Percentiles rank a stretch among this genome's conserved stretches.
phyloP scores from a whole-genome alignment of 2,113 vertebrate genomes.

The Talpa occidentalis region DNA sequence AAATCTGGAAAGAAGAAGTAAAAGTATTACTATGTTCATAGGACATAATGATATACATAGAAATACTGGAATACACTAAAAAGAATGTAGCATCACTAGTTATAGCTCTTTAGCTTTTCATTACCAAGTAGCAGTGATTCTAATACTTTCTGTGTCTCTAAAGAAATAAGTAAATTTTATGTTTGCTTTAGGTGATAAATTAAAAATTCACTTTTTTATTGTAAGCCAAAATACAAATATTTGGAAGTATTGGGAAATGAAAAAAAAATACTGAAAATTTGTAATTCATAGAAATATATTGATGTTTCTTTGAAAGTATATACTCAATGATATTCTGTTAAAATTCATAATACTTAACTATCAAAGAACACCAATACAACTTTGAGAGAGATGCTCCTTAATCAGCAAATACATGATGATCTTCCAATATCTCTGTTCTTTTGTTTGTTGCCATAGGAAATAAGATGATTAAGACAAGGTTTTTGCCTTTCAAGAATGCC shows the following conservation, averaged over 20 bases:
- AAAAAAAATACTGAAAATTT: background rate
- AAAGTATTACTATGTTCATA: no score
- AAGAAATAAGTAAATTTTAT: background rate
- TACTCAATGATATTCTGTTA: background rate
- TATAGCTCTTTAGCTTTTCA: background rate
- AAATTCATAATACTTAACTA: background rate
- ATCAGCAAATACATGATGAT: no score
- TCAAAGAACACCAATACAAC: background rate
- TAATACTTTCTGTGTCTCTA: background rate
- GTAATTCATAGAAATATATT: background rate
- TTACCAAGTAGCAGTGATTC: background rate
- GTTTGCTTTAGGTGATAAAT: background rate
- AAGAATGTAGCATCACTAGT: background rate
- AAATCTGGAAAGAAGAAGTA: no score
- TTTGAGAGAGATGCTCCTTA: background rate
- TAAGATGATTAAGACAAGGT: background rate
- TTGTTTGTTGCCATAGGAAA: no score
- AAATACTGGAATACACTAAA: no score
- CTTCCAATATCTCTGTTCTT: background rate
- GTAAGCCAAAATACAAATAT: background rate
- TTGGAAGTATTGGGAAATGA: background rate
- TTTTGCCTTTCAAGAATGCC: background rate
- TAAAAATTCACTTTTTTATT: background rate
- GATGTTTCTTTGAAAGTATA: no score
- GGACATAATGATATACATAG: no score